Percentiles rank a stretch among this genome's conserved stretches.
phyloP scores from a whole-genome alignment of 2,113 vertebrate species.

The Thermophis baileyi region DNA sequence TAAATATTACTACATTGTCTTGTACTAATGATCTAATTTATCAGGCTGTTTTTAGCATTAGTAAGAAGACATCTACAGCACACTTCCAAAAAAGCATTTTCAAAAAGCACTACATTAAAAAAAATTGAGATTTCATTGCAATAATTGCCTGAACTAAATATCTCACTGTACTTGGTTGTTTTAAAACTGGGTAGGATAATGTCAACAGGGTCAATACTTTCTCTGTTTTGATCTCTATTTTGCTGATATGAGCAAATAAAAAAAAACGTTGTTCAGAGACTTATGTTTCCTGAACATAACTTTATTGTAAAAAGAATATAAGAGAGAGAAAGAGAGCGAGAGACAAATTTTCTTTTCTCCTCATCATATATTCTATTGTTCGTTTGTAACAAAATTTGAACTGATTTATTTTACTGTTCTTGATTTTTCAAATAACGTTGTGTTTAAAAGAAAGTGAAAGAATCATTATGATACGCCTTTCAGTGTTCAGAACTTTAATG shows the following conservation, averaged over 20 bases:
- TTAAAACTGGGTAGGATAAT: not conserved
- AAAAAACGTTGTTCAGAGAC: not conserved
- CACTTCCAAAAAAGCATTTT: not conserved
- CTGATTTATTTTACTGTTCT: conserved; percentile 39
- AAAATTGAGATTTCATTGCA: not conserved
- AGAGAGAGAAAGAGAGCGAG: not conserved
- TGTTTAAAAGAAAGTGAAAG: conserved; percentile 45
- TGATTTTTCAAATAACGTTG: conserved; percentile 45
- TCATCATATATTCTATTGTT: not conserved
- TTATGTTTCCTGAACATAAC: not conserved
- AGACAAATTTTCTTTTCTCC: not conserved
- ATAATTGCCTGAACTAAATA: not conserved
- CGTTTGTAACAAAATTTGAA: conserved; percentile 2
- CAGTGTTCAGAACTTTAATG: conserved; percentile 62
- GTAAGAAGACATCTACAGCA: not conserved
- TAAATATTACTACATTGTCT: not conserved
- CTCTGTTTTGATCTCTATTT: not conserved
- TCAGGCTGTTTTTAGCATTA: not conserved
- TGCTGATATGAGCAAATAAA: not conserved
- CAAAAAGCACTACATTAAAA: not conserved
- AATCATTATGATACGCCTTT: conserved; percentile 59
- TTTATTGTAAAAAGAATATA: conserved; percentile 1
- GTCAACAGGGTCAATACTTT: not conserved
- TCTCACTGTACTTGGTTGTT: not conserved
- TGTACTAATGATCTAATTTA: not conserved